Conservation (phyloP, 2,797 vertebrate genomes). For the Coilia nasus region DNA sequence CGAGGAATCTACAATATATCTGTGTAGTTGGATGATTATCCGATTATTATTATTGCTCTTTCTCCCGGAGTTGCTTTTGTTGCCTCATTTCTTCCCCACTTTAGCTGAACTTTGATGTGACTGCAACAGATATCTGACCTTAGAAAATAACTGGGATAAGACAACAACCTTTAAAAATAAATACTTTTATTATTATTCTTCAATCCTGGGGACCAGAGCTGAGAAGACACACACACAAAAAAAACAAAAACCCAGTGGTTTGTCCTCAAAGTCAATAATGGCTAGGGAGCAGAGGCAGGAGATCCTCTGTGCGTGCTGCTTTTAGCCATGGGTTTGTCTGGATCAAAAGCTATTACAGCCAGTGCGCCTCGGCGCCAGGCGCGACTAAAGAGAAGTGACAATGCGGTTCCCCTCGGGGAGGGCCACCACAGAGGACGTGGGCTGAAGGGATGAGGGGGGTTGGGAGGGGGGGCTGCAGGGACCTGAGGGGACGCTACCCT, state of each 20-base stretch:
- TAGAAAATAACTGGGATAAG: not conserved
- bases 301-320: constrained; percentile 49
- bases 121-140: too few relatives aligned
- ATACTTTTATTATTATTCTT: not conserved
- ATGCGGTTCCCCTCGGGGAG: constrained; percentile 69
- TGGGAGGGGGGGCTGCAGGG: constrained; percentile 10
- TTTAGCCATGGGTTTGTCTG: constrained; percentile 72
- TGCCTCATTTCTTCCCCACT: too few relatives aligned
- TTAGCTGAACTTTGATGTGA: not conserved
- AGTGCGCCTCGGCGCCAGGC: constrained; percentile 60
- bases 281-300: constrained; percentile 28
- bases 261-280: constrained; percentile 46
- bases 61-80: too few relatives aligned
- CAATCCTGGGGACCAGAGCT: not conserved
- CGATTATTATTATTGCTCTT: too few relatives aligned
- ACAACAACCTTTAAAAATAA: not conserved
- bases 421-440: constrained; percentile 72
- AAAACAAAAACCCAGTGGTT: constrained; percentile 36
- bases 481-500: constrained; percentile 30
- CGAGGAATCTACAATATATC: too few relatives aligned
- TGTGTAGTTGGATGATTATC: too few relatives aligned
- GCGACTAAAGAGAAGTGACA: constrained; percentile 78
- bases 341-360: constrained; percentile 75
- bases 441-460: constrained; percentile 42
- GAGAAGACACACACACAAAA: not conserved